Conservation (phyloP, 2,888 invertebrate genomes). For the Apodemia mormo region DNA sequence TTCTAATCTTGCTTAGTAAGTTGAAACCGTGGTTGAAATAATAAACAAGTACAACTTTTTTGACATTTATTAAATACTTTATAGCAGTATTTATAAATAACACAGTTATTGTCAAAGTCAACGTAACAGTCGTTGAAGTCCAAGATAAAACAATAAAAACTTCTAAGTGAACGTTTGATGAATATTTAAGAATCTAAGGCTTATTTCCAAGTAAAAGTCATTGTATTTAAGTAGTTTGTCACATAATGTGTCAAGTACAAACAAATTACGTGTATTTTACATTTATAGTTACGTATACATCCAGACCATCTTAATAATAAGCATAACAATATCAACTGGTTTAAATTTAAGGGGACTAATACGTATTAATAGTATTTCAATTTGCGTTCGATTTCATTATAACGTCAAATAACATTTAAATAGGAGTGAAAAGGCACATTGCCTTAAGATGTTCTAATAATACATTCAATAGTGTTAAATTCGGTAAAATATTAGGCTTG, state of each 20-base stretch:
- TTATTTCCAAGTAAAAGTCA: background rate
- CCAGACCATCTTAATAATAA: background rate
- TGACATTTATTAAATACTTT: slow-evolving; percentile 68
- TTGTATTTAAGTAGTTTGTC: background rate
- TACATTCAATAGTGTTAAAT: too few relatives aligned
- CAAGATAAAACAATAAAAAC: slow-evolving; percentile 44
- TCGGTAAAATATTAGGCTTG: too few relatives aligned
- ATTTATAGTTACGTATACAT: background rate
- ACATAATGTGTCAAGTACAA: background rate
- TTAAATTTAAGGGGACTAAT: background rate
- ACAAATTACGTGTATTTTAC: background rate
- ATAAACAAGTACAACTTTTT: slow-evolving; percentile 42
- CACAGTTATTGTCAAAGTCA: slow-evolving; percentile 82
- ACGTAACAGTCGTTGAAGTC: slow-evolving; percentile 62
- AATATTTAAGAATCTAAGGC: slow-evolving; percentile 8
- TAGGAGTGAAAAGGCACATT: background rate
- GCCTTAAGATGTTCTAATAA: background rate
- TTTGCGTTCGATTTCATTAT: background rate
- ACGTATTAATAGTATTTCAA: background rate
- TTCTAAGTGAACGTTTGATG: slow-evolving; percentile 14
- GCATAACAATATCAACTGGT: background rate
- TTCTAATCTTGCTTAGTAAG: too few relatives aligned
- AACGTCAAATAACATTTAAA: background rate
- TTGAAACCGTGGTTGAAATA: slow-evolving; percentile 12
- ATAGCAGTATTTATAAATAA: slow-evolving; percentile 64